These are phyloP conservation scores for Catocala nupta DNA, from an alignment of 2,888 invertebrate genomes.

Conservation along the genomic window DNA sequence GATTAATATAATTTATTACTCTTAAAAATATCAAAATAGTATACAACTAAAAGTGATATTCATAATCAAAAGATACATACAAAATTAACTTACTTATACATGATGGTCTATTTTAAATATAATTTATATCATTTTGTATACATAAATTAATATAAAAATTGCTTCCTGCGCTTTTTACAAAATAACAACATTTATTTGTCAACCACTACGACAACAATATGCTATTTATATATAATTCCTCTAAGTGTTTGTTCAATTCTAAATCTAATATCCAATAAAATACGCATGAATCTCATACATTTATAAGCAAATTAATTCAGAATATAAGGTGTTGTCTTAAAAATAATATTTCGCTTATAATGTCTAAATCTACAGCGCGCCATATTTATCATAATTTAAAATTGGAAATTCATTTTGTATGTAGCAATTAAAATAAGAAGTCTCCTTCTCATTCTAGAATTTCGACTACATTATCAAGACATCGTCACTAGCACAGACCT, in stretches of 20 bases:
- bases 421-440: neutral
- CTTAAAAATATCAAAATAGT: constrained; percentile 67
- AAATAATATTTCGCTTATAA: constrained; percentile 30
- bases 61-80: constrained; percentile 50
- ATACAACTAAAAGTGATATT: constrained; percentile 57
- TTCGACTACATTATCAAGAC: neutral
- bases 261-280: constrained; percentile 40
- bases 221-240: constrained; percentile 41
- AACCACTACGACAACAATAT: constrained; percentile 33
- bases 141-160: constrained; percentile 39
- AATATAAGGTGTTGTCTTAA: constrained; percentile 36
- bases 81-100: constrained; percentile 46
- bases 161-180: constrained; percentile 26
- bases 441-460: neutral
- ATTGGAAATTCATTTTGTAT: constrained; percentile 25
- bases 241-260: constrained; percentile 38
- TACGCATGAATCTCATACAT: constrained; percentile 28
- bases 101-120: constrained; percentile 35
- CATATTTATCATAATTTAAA: constrained; percentile 25
- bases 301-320: constrained; percentile 33
- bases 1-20: constrained; percentile 59
- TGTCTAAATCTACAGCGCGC: constrained; percentile 30
- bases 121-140: constrained; percentile 16
- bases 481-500: neutral
- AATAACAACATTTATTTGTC: constrained; percentile 41